Evolutionary conservation across 2,113 vertebrate genomes (phyloP), one percentile per base, ranked within the genome.

Genomic region (Fregetta grallaria): DNA sequence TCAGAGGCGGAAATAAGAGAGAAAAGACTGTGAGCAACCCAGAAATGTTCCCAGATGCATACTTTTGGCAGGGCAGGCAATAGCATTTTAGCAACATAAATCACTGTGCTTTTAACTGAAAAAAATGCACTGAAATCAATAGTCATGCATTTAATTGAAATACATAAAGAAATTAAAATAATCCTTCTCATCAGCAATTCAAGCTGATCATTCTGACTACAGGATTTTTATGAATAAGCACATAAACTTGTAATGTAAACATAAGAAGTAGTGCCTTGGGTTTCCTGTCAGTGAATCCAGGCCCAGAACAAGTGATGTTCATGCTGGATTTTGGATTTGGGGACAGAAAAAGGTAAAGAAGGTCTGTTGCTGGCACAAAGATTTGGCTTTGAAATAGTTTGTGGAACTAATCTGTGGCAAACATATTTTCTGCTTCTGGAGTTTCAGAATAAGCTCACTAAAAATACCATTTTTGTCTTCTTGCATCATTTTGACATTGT

Each of bases 151-250:
- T 96, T 96, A 94, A 96, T 93, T 96, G 96, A 95, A 95, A 91
- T 93, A 92, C 78, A 83, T 94, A 93, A 96, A 93, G 96, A 96
- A 96, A 95, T 96, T 95, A 96, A 96, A 96, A 90, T 96, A 93
- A 94, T 95, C 71, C 55, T 97, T 42, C 90, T 96, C 96, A 83
- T 92, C 90, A 90, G 90, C 92, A 90, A 86, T 94, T 85, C 66
- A 88, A 90, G 75, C 71, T 77, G 90, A 90, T 96, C 82, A n/a
- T 96, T 96, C 75, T 88, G 92, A 90, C 90, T 93, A 82, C 78
- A 80, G 90, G 75, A 93, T 97, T 96, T 95, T 96, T 96, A 88
- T 90, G 95, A 94, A 90, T 93, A 96, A 93, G 82, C 88, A 86
- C 86, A 94, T 96, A 96, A 93, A 96, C 67, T 96, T 94, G 78